Base-by-base conservation (phyloP, 2,888 invertebrate genomes). In the Apotomis betuletana region DNA sequence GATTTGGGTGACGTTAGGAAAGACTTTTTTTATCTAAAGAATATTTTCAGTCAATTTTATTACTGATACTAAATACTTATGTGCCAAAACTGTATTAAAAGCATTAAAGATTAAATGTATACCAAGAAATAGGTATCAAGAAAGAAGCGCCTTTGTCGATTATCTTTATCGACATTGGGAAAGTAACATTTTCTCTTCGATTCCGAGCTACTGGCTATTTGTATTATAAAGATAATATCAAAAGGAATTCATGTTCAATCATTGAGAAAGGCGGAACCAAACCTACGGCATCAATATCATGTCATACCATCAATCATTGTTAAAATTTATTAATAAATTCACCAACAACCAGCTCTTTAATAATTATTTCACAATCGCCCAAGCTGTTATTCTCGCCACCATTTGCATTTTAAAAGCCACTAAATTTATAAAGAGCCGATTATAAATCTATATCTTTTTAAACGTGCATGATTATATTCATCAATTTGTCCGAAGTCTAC, bases 401-500 rank as follows among this genome's bases (percentile, higher is more conserved):
- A 75, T 74, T 75, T 67, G 69, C 75, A 75, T 74, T 69, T 70
- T 51, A 67, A 74, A 62, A 68, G 64, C 64, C 44, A 70, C 67
- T 60, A 73, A 67, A 68, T 75, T 71, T 76, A 74, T 74, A 64
- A 73, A 69, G 70, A 75, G 59, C 67, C 67, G 70, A 70, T 74
- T 73, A 65, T 73, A 71, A 71, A 75, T 70, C 67, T 60, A 61
- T 70, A 67, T 62, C 61, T 69, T 69, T 64, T 67, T 67, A 70
- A 65, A 74, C 58, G 70, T 63, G 63, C 68, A 80, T 79, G 82
- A 82, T 86, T 86, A 86, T 86, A 85, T 89, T 86, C 83, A 83
- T 85, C 88, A 88, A 89, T 88, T 87, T 88, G 86, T 87, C 83
- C 78, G 77, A 77, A 76, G 81, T 81, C 76, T 78, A 77, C 75